phyloP scores from a whole-genome alignment of 2,888 invertebrate species.

The Boloria euphrosyne region DNA sequence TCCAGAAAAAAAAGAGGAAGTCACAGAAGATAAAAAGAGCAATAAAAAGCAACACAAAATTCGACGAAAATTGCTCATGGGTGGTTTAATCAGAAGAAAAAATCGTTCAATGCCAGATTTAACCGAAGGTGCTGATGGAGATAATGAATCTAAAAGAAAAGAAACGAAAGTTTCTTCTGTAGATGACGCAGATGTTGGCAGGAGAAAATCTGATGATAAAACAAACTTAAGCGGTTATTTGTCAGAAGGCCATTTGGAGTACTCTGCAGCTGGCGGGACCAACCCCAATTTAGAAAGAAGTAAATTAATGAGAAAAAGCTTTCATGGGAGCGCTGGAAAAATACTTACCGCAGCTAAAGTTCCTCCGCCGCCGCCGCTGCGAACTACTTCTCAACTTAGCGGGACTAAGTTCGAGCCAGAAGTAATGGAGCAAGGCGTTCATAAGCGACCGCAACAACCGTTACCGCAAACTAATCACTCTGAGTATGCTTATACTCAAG shows the following conservation, averaged over 20 bases:
- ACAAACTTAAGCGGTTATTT: conserved; percentile 89
- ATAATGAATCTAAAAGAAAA: conserved; percentile 63
- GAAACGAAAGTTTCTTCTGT: conserved; percentile 80
- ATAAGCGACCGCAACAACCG: conserved; percentile 71
- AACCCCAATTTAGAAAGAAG: conserved; percentile 93
- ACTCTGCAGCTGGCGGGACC: conserved; percentile 83
- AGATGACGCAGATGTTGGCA: conserved; percentile 89
- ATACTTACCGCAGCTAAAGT: conserved; percentile 92
- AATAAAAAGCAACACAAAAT: conserved; percentile 96
- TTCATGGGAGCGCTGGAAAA: conserved; percentile 92
- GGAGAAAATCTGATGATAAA: conserved; percentile 83
- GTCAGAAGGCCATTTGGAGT: conserved; percentile 93
- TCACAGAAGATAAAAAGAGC: conserved; percentile 86
- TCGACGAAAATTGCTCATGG: conserved; percentile 92
- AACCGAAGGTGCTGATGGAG: conserved; percentile 88
- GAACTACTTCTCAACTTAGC: conserved; percentile 93
- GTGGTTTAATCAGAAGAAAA: conserved; percentile 92
- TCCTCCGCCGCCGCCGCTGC: conserved; percentile 91
- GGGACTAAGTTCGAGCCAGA: conserved; percentile 84
- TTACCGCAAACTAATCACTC: conserved; percentile 53
- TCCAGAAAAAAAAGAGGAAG: conserved; percentile 85
- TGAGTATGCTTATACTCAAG: conserved; percentile 54
- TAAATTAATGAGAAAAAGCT: conserved; percentile 93
- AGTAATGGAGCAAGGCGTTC: conserved; percentile 73
- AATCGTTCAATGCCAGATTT: conserved; percentile 96